phyloP scores from a whole-genome alignment of 2,113 vertebrate species.

The Nerophis ophidion region DNA sequence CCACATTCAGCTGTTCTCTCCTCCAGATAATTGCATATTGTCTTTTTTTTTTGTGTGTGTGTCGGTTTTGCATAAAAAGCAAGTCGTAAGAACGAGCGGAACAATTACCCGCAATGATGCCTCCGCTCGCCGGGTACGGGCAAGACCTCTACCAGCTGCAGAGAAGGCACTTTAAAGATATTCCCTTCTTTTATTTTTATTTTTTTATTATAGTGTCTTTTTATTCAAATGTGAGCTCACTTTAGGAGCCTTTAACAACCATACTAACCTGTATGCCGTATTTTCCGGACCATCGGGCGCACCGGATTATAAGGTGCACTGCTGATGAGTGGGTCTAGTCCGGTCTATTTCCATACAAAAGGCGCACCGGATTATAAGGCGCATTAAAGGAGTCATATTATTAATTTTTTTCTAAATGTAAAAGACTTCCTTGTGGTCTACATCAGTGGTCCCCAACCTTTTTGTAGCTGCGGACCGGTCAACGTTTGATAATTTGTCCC shows the following conservation, averaged over 20 bases:
- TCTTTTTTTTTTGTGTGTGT: slow-evolving; percentile 55
- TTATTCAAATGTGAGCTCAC: not conserved
- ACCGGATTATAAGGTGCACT: no score
- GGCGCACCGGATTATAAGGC: no score
- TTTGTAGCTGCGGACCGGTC: no score
- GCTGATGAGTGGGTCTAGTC: no score
- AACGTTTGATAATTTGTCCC: no score
- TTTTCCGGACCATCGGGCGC: no score
- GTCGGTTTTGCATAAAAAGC: slow-evolving; percentile 75
- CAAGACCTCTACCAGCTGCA: slow-evolving; percentile 54
- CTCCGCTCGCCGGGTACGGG: slow-evolving; percentile 65
- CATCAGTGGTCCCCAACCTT: no score
- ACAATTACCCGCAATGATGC: slow-evolving; percentile 69
- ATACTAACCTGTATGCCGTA: no score
- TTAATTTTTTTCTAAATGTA: no score
- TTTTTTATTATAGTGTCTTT: not conserved
- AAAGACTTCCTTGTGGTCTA: no score
- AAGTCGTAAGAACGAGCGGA: slow-evolving; percentile 72
- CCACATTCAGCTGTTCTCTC: slow-evolving; percentile 71
- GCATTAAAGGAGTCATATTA: no score
- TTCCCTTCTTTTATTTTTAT: slow-evolving; percentile 24
- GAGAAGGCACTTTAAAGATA: slow-evolving; percentile 43
- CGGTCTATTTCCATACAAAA: no score
- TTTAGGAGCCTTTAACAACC: not conserved
- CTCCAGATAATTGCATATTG: slow-evolving; percentile 78